Conservation (phyloP, 2,797 vertebrate species). For the Sylvilagus floridanus region DNA sequence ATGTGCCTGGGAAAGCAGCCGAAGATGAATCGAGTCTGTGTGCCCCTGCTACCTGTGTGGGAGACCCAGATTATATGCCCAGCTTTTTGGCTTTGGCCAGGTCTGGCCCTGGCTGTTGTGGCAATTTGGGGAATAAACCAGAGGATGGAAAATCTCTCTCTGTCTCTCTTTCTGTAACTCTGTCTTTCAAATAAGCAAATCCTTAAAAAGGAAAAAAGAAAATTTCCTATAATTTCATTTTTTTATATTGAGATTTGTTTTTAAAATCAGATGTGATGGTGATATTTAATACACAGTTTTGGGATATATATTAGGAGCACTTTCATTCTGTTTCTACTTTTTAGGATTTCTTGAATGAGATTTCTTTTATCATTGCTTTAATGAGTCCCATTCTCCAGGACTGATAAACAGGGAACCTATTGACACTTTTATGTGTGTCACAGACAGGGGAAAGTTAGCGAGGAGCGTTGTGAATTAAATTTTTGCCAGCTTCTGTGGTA, state of each 20-base stretch:
- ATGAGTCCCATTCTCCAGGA: background rate
- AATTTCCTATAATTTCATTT: background rate
- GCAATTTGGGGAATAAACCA: too few relatives aligned
- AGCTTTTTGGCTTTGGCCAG: too few relatives aligned
- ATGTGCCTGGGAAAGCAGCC: too few relatives aligned
- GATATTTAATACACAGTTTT: background rate
- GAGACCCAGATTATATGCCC: too few relatives aligned
- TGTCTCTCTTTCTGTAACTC: too few relatives aligned
- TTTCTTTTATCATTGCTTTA: background rate
- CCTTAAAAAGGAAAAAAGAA: background rate
- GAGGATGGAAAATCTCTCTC: too few relatives aligned
- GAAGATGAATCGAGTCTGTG: too few relatives aligned
- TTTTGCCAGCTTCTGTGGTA: background rate
- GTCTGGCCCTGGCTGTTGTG: too few relatives aligned
- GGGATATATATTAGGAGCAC: background rate
- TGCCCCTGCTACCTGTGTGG: too few relatives aligned
- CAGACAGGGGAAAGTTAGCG: background rate
- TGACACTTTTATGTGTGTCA: background rate
- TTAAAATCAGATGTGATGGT: background rate
- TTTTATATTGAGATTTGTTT: background rate
- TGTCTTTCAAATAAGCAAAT: too few relatives aligned
- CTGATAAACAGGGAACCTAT: background rate
- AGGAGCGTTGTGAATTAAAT: background rate
- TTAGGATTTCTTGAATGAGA: conserved; percentile 6
- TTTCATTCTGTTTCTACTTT: background rate